Conservation (phyloP, 1,140 invertebrate species). For the Caerostris extrusa region DNA sequence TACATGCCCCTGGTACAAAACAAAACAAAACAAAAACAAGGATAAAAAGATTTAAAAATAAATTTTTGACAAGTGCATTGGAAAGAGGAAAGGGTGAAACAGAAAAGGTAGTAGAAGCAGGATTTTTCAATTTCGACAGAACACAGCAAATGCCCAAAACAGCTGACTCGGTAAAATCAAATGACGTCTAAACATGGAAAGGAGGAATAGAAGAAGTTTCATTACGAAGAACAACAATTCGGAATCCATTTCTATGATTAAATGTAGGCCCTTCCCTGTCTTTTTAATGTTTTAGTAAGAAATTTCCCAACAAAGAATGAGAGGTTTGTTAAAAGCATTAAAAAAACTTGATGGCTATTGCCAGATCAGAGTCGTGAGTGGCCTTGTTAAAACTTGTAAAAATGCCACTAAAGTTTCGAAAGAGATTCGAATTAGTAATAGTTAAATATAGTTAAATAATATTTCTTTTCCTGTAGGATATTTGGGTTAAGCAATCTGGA, state of each 20-base stretch:
- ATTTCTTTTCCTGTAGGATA: too few species aligned
- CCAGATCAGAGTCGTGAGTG: too few species aligned
- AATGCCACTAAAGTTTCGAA: too few species aligned
- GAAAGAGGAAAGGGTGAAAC: neutral
- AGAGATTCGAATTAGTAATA: too few species aligned
- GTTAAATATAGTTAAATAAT: too few species aligned
- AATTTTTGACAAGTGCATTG: conserved; percentile 26
- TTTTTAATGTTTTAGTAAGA: neutral
- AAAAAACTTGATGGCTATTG: too few species aligned
- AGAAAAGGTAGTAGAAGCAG: neutral
- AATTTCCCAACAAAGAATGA: too few species aligned
- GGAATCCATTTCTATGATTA: conserved; percentile 40
- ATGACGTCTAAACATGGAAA: conserved; percentile 7
- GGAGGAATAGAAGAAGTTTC: neutral
- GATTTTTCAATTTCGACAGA: conserved; percentile 28
- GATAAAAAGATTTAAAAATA: neutral
- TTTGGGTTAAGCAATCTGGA: too few species aligned
- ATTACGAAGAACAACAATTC: neutral
- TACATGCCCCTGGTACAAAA: neutral
- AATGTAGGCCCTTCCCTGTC: neutral
- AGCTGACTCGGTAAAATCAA: conserved; percentile 29
- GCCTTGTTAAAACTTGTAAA: too few species aligned
- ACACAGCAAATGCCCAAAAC: neutral
- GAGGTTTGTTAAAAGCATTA: too few species aligned
- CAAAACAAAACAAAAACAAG: too few species aligned